Conservation (phyloP, 2,797 vertebrate species). For the Labroides dimidiatus region DNA sequence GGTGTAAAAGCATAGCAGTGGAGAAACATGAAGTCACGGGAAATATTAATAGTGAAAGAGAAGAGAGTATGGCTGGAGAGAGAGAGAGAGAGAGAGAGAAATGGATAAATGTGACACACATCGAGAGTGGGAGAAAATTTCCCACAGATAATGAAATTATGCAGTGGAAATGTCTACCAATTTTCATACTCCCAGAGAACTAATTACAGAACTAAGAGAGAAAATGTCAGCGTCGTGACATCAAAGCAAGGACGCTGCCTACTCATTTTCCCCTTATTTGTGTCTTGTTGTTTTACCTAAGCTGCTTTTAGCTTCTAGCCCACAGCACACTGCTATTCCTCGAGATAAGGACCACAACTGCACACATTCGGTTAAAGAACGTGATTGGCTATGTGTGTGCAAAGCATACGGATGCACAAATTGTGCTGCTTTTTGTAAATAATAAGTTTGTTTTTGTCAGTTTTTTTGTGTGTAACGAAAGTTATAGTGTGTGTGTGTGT, state of each 20-base stretch:
- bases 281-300: constrained; percentile 69
- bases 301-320: constrained; percentile 69
- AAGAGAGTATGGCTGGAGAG: constrained; percentile 23
- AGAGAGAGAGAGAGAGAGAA: constrained; percentile 32
- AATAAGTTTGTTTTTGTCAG: constrained; percentile 1
- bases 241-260: constrained; percentile 70
- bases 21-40: constrained; percentile 31
- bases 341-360: constrained; percentile 53
- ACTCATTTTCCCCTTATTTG: constrained; percentile 60
- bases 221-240: constrained; percentile 74
- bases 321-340: constrained; percentile 51
- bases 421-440: constrained; percentile 9
- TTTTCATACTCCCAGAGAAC: constrained; percentile 69
- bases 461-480: constrained; percentile 15
- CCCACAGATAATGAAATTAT: constrained; percentile 73
- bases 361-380: constrained; percentile 29
- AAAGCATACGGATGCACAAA: neutral
- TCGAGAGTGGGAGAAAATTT: constrained; percentile 46
- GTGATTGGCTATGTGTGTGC: neutral
- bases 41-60: constrained; percentile 35
- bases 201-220: constrained; percentile 74
- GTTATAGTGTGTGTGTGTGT: no score
- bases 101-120: constrained; percentile 37
- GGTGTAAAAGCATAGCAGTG: constrained; percentile 26
- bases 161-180: constrained; percentile 56